Evolutionary conservation across 1,140 invertebrate genomes (phyloP).

Genomic region (Philopotamus ludificatus): DNA sequence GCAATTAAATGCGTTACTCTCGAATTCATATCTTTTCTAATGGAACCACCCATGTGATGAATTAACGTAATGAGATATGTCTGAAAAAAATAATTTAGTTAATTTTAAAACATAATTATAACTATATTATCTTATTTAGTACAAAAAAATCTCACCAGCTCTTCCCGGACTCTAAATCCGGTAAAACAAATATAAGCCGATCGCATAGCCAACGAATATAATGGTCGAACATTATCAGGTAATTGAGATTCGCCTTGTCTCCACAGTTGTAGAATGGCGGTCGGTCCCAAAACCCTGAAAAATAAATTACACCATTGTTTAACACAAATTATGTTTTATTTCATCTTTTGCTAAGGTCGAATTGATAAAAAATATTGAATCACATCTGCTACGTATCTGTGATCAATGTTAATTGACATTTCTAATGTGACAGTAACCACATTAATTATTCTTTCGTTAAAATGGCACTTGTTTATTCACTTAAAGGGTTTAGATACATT

Average conservation of each 20-base stretch:
- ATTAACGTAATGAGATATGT: conserved; percentile 79
- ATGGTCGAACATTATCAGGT: conserved; percentile 71
- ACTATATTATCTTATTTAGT: conserved; percentile 18
- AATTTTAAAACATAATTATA: conserved; percentile 25
- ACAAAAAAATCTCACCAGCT: conserved; percentile 66
- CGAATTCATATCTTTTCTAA: conserved; percentile 81
- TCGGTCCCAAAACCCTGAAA: conserved; percentile 70
- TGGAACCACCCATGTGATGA: conserved; percentile 92
- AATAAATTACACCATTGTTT: no score
- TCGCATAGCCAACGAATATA: conserved; percentile 84
- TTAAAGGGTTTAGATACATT: no score
- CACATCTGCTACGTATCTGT: no score
- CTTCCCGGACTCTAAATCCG: conserved; percentile 83
- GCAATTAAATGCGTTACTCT: conserved; percentile 93
- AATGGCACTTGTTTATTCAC: no score
- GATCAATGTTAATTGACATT: no score
- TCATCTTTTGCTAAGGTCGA: no score
- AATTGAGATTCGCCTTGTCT: conserved; percentile 63
- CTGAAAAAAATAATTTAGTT: conserved; percentile 52
- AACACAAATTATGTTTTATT: neutral
- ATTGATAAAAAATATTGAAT: no score
- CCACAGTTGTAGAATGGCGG: conserved; percentile 73
- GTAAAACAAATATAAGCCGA: conserved; percentile 86
- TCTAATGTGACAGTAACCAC: no score
- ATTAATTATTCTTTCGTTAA: no score